These are phyloP conservation scores for Aldabrachelys gigantea DNA, from an alignment of 2,113 vertebrate genomes.

Conservation along the genomic window DNA sequence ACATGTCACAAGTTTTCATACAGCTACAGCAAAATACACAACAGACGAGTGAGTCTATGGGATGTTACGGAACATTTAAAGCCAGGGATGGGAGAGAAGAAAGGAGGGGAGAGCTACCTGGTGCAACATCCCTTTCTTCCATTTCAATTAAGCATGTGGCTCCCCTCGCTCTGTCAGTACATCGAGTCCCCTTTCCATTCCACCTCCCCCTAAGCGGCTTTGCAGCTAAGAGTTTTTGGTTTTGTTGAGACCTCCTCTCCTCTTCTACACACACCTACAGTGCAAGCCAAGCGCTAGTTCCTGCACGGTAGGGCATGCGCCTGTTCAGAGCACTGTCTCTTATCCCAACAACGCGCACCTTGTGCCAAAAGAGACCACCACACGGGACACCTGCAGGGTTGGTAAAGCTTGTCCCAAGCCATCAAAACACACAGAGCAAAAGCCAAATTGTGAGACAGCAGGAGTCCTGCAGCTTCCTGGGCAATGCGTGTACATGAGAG, in stretches of 20 bases:
- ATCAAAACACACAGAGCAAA: not conserved
- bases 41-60: not conserved
- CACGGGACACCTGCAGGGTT: not conserved
- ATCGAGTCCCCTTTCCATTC: not conserved
- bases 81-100: not conserved
- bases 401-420: constrained; percentile 50
- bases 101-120: not conserved
- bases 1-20: not conserved
- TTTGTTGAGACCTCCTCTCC: constrained; percentile 53
- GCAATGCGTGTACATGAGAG: not conserved
- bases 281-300: not conserved
- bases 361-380: constrained; percentile 55
- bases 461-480: not conserved
- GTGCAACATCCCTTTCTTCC: not conserved
- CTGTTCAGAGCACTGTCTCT: constrained; percentile 51
- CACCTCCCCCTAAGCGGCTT: constrained; percentile 2
- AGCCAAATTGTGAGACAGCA: not conserved
- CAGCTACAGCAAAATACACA: not conserved
- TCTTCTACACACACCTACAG: too few species aligned
- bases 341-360: not conserved
- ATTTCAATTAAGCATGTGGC: not conserved
- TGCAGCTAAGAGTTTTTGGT: constrained; percentile 57
- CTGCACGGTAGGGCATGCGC: constrained; percentile 61
- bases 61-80: fast-evolving
- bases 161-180: not conserved